phyloP scores from a whole-genome alignment of 1,140 invertebrate genomes.

The Drosophila ficusphila region DNA sequence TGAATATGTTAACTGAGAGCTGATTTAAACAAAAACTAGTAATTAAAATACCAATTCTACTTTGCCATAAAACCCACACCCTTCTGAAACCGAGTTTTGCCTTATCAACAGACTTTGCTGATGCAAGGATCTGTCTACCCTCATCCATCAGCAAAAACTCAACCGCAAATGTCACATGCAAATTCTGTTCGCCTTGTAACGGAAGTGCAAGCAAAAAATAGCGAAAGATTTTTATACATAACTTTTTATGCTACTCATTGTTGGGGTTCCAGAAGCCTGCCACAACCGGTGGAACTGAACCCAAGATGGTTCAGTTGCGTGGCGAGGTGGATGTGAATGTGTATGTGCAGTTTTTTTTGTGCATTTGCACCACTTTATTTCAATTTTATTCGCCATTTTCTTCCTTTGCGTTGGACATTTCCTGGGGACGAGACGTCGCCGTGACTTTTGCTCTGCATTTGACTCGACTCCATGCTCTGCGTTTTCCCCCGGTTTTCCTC shows the following conservation, averaged over 20 bases:
- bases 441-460: slow-evolving; percentile 53
- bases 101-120: slow-evolving; percentile 18
- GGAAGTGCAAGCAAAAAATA: slow-evolving; percentile 70
- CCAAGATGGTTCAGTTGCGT: neutral
- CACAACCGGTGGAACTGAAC: slow-evolving; percentile 8
- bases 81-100: slow-evolving; percentile 2
- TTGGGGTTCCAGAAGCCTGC: slow-evolving; percentile 15
- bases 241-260: slow-evolving; percentile 67
- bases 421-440: slow-evolving; percentile 44
- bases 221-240: slow-evolving; percentile 69
- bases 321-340: neutral
- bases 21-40: too few relatives aligned
- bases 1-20: too few relatives aligned
- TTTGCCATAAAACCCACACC: neutral
- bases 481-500: neutral
- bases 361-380: slow-evolving; percentile 70
- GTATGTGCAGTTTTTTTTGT: slow-evolving; percentile 48
- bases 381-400: slow-evolving; percentile 71
- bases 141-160: slow-evolving; percentile 12
- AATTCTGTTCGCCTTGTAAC: slow-evolving; percentile 67
- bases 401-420: slow-evolving; percentile 62
- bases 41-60: neutral
- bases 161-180: slow-evolving; percentile 68
- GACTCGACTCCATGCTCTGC: slow-evolving; percentile 25
- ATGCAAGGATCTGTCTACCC: slow-evolving; percentile 11